These are phyloP conservation scores for Sarcophaga variegata DNA, from an alignment of 2,888 invertebrate genomes.

Conservation along the genomic window DNA sequence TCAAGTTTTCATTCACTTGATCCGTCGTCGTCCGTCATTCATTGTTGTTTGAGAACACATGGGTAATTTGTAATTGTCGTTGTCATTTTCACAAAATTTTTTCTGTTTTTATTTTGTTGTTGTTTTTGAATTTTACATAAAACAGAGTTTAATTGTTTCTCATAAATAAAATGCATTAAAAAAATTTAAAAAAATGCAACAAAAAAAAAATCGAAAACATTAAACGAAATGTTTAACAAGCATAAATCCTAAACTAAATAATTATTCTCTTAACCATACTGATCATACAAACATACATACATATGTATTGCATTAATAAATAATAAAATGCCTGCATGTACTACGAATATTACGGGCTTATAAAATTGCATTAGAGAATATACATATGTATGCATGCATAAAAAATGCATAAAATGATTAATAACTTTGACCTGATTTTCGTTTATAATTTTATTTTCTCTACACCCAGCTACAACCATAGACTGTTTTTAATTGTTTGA, in stretches of 20 bases:
- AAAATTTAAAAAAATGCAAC: background rate
- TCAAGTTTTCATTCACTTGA: conserved; percentile 35
- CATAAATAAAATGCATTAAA: conserved; percentile 51
- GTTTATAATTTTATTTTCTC: background rate
- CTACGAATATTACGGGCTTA: background rate
- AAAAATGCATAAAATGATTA: conserved; percentile 69
- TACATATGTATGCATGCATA: background rate
- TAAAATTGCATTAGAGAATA: conserved; percentile 13
- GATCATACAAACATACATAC: background rate
- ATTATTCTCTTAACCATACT: background rate
- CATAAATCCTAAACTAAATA: conserved; percentile 50
- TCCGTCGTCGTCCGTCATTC: background rate
- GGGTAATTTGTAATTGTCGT: background rate
- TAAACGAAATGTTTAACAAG: conserved; percentile 35
- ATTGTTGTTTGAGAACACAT: background rate
- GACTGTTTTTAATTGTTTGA: too few relatives aligned
- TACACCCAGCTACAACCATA: background rate
- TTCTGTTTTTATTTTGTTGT: background rate
- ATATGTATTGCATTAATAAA: background rate
- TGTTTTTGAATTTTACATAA: conserved; percentile 16
- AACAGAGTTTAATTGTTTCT: conserved; percentile 55
- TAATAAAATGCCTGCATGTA: background rate
- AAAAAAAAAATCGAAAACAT: background rate
- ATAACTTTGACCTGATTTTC: conserved; percentile 71
- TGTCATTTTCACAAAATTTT: background rate